These are phyloP conservation scores for Garra rufa DNA, from an alignment of 2,113 vertebrate species.

Conservation along the genomic window DNA sequence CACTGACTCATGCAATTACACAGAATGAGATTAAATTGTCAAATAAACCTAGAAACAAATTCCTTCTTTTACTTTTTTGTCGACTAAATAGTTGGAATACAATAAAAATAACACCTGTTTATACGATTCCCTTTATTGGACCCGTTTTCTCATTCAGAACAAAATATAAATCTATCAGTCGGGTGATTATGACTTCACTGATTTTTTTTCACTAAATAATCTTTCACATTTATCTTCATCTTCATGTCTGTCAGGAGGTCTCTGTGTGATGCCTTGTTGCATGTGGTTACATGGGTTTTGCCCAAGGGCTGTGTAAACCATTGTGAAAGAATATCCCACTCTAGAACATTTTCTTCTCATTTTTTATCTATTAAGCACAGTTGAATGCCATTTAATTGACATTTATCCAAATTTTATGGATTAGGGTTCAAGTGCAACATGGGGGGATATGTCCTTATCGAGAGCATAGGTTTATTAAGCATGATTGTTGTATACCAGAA, in stretches of 20 bases:
- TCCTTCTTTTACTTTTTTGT: not conserved
- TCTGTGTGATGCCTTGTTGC: not conserved
- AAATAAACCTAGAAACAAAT: not conserved
- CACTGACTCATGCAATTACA: not conserved
- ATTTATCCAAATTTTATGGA: not conserved
- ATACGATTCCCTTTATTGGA: not conserved
- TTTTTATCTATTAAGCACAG: not conserved
- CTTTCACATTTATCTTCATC: not conserved
- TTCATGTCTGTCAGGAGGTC: slow-evolving; percentile 24
- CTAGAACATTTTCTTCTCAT: not conserved
- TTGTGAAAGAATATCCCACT: slow-evolving; percentile 23
- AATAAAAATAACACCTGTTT: not conserved
- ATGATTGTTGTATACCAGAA: not conserved
- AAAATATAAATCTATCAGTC: slow-evolving; percentile 11
- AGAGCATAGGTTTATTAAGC: not conserved
- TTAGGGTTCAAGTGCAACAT: not conserved
- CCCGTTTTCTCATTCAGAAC: not conserved
- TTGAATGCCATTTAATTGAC: not conserved
- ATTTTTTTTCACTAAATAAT: not conserved
- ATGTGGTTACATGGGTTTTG: slow-evolving; percentile 44
- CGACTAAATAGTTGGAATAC: not conserved
- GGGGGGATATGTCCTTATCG: too few species aligned
- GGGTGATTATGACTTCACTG: slow-evolving; percentile 15
- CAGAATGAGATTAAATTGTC: not conserved
- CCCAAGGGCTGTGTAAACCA: slow-evolving; percentile 32